Evolutionary conservation across 2,113 vertebrate species (phyloP), one percentile per base, ranked within the genome.

Genomic region (Muscicapa adusta): DNA sequence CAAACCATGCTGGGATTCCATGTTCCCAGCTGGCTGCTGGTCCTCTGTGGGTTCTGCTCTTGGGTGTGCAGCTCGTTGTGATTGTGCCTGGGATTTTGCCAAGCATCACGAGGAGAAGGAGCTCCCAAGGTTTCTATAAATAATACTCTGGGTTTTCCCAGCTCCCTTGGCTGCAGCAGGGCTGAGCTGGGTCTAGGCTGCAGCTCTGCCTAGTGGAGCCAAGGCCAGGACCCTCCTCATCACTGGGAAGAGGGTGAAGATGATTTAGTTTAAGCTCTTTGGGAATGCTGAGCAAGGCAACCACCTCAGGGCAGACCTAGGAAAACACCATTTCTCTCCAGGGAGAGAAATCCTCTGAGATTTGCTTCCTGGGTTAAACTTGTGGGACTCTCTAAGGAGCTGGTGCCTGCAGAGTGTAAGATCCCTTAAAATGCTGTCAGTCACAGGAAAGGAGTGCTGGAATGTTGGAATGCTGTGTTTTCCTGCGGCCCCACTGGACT

Each of bases 31-130:
- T 5, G 9, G 65, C 40, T 3, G 5, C 77, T 48, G 67, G 33
- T 68, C 45, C 31, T 33, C 22, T 24, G 10, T 1, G 3, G n/a
- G 47, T 36, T 88, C 29, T 47, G 47, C 47, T 38, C 36, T 48
- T 0, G 0, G 47, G 18, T 43, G 17, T 13, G 0, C 2, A 2
- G 65, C 42, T 88, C 72, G 51, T 26, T 2, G 26, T 10, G 16
- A 45, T 58, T 50, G 67, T 93, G 54, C 83, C 74, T 68, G 48
- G 36, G 42, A 68, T 87, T 90, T 97, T 51, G 56, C 82, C 92
- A 86, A 68, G 57, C 92, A 57, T 45, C 10, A 33, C 36, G 66
- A 31, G 36, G 65, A 73, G 40, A 51, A 83, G 67, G 43, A 81
- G 34, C 54, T 88, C 54, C 75, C 65, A 4, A n/a, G 25, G 63